Evolutionary conservation across 2,113 vertebrate species (phyloP), one percentile per base, ranked within the genome.

Genomic region (Scalopus aquaticus): DNA sequence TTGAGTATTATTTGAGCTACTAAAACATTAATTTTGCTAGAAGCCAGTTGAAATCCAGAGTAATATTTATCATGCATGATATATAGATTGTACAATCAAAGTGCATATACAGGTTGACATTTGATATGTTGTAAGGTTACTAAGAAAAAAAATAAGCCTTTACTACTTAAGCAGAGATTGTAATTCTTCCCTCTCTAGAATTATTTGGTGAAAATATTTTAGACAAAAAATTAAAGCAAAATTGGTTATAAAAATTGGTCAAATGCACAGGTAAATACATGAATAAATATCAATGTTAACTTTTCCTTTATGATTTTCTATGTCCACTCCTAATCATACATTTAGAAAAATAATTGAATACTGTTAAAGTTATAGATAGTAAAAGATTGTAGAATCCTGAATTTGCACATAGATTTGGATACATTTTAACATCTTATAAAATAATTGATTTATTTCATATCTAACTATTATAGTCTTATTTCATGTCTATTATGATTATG

Each of bases 381-480:
- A 79, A n/a, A 8, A 90, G 37, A 83, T 26, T 73, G 16, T 15
- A 83, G 28, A 6, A 49, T 54, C 70, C 0, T 76, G 77, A 46
- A 2, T 62, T 74, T 58, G 84, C 5, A 84, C 7, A 54, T 26
- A 19, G 94, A 74, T 88, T 77, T 81, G 30, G 3, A 83, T 86
- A 26, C 49, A 49, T 56, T 79, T 79, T 89, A 91, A 60, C 22
- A 93, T 28, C 37, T 80, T 39, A 90, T 93, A 69, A 94, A 93
- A 74, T 74, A 35, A 91, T 56, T 93, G 6, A 42, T 56, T 85
- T 77, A 32, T 73, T 95, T n/a, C 72, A 28, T 7, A 65, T 72
- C 91, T n/a, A 64, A n/a, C 17, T 67, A 76, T 9, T 12, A 64
- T 32, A 26, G 22, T 8, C 11, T 54, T 84, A 74, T 80, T 86